Evolutionary conservation across 2,113 vertebrate genomes (phyloP).

Genomic region (Erythrocebus patas): DNA sequence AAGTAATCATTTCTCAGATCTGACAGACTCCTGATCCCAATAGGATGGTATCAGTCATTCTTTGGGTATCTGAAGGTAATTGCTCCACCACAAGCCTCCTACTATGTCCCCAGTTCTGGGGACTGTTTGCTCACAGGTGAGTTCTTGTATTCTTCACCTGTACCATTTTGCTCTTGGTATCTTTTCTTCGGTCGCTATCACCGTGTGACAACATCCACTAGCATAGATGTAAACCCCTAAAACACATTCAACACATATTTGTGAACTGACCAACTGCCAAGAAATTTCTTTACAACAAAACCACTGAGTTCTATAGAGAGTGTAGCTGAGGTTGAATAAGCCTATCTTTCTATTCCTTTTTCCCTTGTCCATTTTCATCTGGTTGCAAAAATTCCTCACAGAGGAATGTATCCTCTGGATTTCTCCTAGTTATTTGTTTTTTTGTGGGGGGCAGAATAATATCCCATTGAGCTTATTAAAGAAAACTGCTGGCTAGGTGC

Average conservation of each 20-base stretch:
- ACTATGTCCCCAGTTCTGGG: neutral
- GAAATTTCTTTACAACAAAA: neutral
- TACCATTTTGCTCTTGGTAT: neutral
- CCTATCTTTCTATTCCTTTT: neutral
- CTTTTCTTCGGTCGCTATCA: neutral
- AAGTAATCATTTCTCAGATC: neutral
- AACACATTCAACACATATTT: neutral
- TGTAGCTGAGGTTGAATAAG: neutral
- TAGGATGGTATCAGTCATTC: neutral
- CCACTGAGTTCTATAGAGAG: neutral
- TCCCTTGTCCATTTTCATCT: neutral
- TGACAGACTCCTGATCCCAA: neutral
- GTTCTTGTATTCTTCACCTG: neutral
- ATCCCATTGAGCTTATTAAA: neutral
- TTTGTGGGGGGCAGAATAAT: neutral
- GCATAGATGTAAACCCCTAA: neutral
- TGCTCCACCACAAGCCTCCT: neutral
- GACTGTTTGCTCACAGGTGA: neutral
- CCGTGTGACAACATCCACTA: neutral
- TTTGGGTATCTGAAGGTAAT: neutral
- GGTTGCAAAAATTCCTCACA: neutral
- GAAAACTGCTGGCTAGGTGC: neutral
- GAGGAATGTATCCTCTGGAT: neutral
- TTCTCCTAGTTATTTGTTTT: neutral
- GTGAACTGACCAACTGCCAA: neutral